Base-by-base conservation (phyloP, 2,797 vertebrate genomes). In the Enteromius afrohamiltoni region DNA sequence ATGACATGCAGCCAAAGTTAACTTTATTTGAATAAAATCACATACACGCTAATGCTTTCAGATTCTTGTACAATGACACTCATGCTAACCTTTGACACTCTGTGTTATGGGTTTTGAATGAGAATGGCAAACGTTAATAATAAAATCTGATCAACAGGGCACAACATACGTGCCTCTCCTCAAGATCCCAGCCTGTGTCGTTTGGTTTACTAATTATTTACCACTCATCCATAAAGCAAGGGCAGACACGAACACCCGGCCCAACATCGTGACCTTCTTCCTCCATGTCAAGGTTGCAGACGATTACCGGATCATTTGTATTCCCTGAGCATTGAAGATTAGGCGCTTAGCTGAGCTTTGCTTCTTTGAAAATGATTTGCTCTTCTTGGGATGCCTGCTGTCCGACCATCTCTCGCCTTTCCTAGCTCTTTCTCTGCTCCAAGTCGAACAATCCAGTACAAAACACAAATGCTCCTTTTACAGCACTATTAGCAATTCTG, bases 201-300 rank as follows among this genome's bases (percentile, higher is more conserved):
- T 90, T 93, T 88, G 82, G 86, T 94, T 91, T 78, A 91, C 90
- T 94, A 94, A 95, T 93, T 94, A 94, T 92, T 93, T 74, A 86
- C 58, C 7, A 7, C 85, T 88, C 90, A 90, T 89, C 88, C 13
- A 45, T 26, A 85, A 89, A 91, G 89, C 73, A 82, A 91, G 84
- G 62, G 89, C 89, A 85, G 90, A 92, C 92, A 93, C 85, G 82
- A 51, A 29, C 82, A 84, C 88, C 11, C 81, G 89, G 86, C 85
- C 69, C 21, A 70, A 58, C 67, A 71, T 40, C 4, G 85, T 75
- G 86, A 87, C 87, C 89, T 91, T 91, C 53, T 79, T 78, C 71
- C 89, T 86, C 91, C 82, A 88, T 92, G 92, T 88, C 93, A 94
- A 94, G 93, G 94, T 95, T 93, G 86, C 87, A 90, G 90, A 90